phyloP scores from a whole-genome alignment of 2,888 invertebrate species.

The Lobophora halterata region DNA sequence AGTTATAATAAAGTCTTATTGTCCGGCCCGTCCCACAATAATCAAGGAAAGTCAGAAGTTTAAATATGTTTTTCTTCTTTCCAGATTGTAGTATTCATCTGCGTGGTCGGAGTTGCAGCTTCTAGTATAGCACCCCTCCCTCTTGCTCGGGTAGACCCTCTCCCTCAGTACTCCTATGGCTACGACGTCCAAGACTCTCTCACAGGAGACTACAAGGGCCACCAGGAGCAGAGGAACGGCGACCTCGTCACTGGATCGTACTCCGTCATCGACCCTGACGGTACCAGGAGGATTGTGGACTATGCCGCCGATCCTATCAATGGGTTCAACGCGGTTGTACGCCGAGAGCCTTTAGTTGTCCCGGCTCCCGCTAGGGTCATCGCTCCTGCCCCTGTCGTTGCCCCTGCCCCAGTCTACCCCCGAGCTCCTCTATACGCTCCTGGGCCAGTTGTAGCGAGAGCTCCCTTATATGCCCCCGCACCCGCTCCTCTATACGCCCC shows the following conservation, averaged over 20 bases:
- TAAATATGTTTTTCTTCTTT: conserved; percentile 27
- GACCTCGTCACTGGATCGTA: conserved; percentile 81
- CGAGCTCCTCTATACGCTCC: conserved; percentile 41
- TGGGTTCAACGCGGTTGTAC: conserved; percentile 81
- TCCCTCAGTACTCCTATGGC: conserved; percentile 80
- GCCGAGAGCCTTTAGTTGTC: conserved; percentile 70
- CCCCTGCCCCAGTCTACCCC: conserved; percentile 46
- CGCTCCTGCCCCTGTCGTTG: conserved; percentile 46
- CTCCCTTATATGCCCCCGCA: conserved; percentile 39
- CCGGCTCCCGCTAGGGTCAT: conserved; percentile 47
- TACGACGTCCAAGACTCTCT: conserved; percentile 81
- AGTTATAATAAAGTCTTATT: too few species aligned
- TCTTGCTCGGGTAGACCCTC: conserved; percentile 58
- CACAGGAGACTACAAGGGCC: conserved; percentile 81
- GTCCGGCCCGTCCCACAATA: too few species aligned
- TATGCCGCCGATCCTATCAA: conserved; percentile 78
- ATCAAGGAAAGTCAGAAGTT: too few species aligned
- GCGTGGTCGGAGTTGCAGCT: conserved; percentile 56
- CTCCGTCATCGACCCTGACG: conserved; percentile 78
- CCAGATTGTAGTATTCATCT: conserved; percentile 77
- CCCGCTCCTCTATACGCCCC: conserved; percentile 39
- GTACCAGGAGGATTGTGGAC: conserved; percentile 78
- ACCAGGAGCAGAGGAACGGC: conserved; percentile 78
- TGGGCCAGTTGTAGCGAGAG: conserved; percentile 27
- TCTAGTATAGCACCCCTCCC: conserved; percentile 66